A percentile compares a stretch with the other conserved stretches of the same genome.
phyloP scores from a whole-genome alignment of 2,888 invertebrate species.

The Drosophila villosipedis region DNA sequence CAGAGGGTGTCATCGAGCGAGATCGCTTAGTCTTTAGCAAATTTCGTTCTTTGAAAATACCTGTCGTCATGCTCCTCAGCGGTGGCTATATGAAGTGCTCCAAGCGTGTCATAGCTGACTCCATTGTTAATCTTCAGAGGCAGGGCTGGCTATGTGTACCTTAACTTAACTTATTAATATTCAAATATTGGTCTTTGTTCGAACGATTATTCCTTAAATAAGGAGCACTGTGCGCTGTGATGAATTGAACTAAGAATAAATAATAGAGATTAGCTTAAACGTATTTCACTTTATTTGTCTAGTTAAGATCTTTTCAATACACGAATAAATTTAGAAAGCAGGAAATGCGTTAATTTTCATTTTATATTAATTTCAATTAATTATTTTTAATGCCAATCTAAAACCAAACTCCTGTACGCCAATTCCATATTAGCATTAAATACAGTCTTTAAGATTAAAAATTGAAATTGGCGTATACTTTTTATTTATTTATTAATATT shows the following conservation, averaged over 20 bases:
- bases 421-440: background rate
- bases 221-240: constrained; percentile 26
- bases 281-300: background rate
- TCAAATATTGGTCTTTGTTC: constrained; percentile 7
- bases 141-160: constrained; percentile 86
- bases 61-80: constrained; percentile 94
- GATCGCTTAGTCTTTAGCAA: constrained; percentile 93
- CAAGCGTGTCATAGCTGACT: constrained; percentile 93
- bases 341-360: background rate
- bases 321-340: background rate
- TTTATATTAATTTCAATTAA: background rate
- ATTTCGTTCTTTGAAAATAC: constrained; percentile 88
- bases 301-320: background rate
- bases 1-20: constrained; percentile 92
- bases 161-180: background rate
- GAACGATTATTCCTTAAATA: constrained; percentile 7
- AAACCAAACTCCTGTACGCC: background rate
- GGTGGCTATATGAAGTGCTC: constrained; percentile 93
- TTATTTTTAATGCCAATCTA: background rate
- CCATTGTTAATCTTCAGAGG: constrained; percentile 91
- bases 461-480: background rate
- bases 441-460: background rate
- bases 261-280: background rate
- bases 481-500: background rate
- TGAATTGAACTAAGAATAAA: constrained; percentile 1